Percentiles rank a stretch among this genome's conserved stretches.
Conservation (phyloP, 2,888 invertebrate genomes). For the Drosophila anomalata region DNA sequence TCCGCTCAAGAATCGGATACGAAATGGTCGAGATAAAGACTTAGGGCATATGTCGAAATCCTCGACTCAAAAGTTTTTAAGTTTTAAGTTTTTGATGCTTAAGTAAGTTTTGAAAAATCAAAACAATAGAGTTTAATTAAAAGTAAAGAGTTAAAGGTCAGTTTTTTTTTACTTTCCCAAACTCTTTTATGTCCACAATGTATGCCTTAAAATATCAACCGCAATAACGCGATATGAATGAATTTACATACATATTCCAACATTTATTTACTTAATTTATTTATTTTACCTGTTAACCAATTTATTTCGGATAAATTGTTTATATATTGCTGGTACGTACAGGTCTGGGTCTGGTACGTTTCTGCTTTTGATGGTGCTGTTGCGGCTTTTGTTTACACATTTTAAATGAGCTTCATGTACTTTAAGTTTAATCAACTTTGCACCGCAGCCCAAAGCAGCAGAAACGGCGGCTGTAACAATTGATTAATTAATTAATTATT, state of each 20-base stretch:
- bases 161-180: neutral
- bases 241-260: constrained; percentile 16
- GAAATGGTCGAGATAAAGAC: no score
- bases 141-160: no score
- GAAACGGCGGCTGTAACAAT: constrained; percentile 50
- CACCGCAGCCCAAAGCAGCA: constrained; percentile 49
- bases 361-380: constrained; percentile 36
- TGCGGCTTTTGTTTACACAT: constrained; percentile 48
- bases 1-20: no score
- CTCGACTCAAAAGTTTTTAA: no score
- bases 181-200: constrained; percentile 7
- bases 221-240: constrained; percentile 7
- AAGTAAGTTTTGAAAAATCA: no score
- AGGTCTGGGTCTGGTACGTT: constrained; percentile 56
- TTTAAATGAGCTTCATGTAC: constrained; percentile 64
- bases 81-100: no score
- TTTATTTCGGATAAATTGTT: constrained; percentile 73
- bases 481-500: constrained; percentile 71
- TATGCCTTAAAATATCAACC: constrained; percentile 14
- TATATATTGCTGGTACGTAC: constrained; percentile 58
- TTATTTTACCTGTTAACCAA: constrained; percentile 76
- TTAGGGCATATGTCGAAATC: no score
- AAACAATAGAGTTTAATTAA: no score
- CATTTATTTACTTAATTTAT: constrained; percentile 72
- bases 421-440: constrained; percentile 73